Evolutionary conservation across 2,888 invertebrate species (phyloP), one percentile per base, ranked within the genome.

Genomic region (Dryadula phaetusa): DNA sequence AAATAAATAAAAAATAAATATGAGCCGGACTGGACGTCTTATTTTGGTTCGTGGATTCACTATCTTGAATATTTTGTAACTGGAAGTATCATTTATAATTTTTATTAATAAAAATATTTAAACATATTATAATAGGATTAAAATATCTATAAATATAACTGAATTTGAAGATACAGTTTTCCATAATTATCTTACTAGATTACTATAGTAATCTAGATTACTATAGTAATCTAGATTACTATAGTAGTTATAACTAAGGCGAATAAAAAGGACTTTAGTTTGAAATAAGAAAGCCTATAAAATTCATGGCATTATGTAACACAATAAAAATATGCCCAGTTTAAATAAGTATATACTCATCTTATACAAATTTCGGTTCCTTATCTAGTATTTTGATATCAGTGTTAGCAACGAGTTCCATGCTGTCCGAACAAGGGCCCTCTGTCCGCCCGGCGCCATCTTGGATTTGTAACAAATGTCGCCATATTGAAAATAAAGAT

Each of bases 1-100:
- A 90, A 92, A 92, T 92, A 90, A 91, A 90, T 90, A 89, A 91
- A 69, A 91, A 90, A 90, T 87, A 88, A 89, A 90, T 90, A 90
- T 90, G 90, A 90, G 81, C 76, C 76, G 76, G 75, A 74, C 71
- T 74, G 79, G 88, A 92, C 82, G 87, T 92, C 92, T 92, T 92
- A 88, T 91, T 92, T 88, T 87, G 82, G 84, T 75, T 77, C 79
- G 78, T 76, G 81, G 72, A 77, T 78, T 79, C 72, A 76, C 77
- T 81, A 80, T 72, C 74, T 61, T 40, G 46, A 85, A 82, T 69
- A 6, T 76, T 47, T 10, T 1, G 1, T 2, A n/a, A 14, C 81
- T 82, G 60, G 84, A 85, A 73, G 74, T 66, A 79, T 20, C 71
- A 16, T 62, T 25, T 32, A 5, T 46, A 12, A 4, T 28, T 6